Conservation (phyloP, 2,113 vertebrate species). For the Uropsilus gracilis region DNA sequence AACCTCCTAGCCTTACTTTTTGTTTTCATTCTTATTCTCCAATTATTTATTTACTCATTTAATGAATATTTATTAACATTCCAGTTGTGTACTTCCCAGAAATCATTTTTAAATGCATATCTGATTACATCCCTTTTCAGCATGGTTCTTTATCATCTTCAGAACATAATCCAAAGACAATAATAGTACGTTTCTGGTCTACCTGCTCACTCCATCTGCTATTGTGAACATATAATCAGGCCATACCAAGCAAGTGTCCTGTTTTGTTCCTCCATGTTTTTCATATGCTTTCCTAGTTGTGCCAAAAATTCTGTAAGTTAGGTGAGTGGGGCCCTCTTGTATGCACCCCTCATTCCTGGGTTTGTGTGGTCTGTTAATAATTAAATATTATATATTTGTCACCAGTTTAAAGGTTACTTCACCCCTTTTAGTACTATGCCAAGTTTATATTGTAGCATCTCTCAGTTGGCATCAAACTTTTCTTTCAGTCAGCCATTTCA, state of each 20-base stretch:
- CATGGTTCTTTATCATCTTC: neutral
- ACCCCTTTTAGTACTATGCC: neutral
- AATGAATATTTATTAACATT: conserved; percentile 49
- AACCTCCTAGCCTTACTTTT: neutral
- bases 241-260: neutral
- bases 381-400: neutral
- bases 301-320: neutral
- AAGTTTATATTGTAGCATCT: neutral
- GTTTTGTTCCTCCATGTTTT: neutral
- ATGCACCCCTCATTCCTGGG: neutral
- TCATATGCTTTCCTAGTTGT: neutral
- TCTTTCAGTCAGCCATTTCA: neutral
- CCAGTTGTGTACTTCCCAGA: neutral
- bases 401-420: neutral
- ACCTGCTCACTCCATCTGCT: neutral
- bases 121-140: neutral
- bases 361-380: neutral
- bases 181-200: neutral
- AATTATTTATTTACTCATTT: conserved; percentile 22
- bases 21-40: conserved; percentile 1
- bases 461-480: neutral
- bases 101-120: neutral
- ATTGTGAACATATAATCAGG: neutral
- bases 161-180: neutral
- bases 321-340: neutral